Base-by-base conservation (phyloP, 2,888 invertebrate genomes). In the Antheraea yamamai region DNA sequence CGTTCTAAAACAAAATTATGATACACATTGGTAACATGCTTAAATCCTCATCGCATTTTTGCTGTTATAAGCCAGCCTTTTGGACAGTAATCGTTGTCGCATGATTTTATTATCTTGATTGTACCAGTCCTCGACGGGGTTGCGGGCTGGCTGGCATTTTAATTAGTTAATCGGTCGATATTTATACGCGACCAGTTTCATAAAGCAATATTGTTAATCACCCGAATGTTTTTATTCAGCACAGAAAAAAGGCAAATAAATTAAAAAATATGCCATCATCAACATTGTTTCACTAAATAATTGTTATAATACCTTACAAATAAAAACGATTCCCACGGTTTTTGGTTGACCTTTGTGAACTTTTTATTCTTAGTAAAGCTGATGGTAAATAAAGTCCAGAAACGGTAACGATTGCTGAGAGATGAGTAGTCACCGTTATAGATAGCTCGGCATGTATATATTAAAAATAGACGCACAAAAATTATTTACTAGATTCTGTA, bases 151-250 rank as follows among this genome's bases (percentile, higher is more conserved):
- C 73, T 77, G 77, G 77, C 78, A 79, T 82, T 82, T 84, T 82
- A 83, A 85, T 84, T 82, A 84, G 78, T 75, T 73, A 77, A 84
- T 81, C 76, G 80, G 77, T 77, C 77, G 78, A 76, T 79, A 76
- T 74, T 71, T 64, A 26, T 73, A 68, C 52, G 18, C 39, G n/a
- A 23, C 75, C 52, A 58, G 73, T 71, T 47, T 75, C 70, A 58
- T 75, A 58, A 73, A 75, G 75, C 47, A 52, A 70, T 75, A 61
- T 71, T 58, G 35, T 58, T 75, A 58, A 71, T 73, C n/a, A 61
- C 61, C 18, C 26, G 23, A 47, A 74, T 66, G 14, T 26, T 73
- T 61, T 73, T 64, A 10, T 35, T 30, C 26, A 18, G 61, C 23
- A 55, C 16, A 51, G 12, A 47, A 73, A 58, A 18, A 47, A 2